These are phyloP conservation scores for Dasyprocta punctata DNA, from an alignment of 2,113 vertebrate species.

Conservation along the genomic window DNA sequence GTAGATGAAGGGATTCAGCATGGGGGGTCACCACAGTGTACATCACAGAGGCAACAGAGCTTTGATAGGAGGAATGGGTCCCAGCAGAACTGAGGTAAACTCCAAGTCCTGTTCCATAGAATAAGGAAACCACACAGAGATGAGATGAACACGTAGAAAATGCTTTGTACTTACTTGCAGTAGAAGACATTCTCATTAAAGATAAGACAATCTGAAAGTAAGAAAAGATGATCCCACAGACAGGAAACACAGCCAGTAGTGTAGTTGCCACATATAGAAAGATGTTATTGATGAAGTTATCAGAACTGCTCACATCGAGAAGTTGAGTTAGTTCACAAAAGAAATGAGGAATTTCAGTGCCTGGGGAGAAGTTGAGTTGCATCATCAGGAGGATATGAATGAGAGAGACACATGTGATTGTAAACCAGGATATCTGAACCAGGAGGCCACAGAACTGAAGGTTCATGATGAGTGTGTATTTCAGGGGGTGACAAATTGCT, in stretches of 20 bases:
- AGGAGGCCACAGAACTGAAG: neutral
- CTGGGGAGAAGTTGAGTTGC: neutral
- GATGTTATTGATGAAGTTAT: neutral
- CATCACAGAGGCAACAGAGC: too few relatives aligned
- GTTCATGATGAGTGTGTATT: constrained; percentile 21
- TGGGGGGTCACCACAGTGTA: too few relatives aligned
- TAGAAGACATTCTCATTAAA: neutral
- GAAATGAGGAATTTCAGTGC: constrained; percentile 24
- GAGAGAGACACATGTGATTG: neutral
- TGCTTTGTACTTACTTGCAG: neutral
- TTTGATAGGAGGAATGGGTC: too few relatives aligned
- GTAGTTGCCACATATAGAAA: too few relatives aligned
- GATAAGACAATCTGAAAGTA: constrained; percentile 46
- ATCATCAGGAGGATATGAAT: neutral
- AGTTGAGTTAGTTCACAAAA: neutral
- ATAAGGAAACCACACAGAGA: too few relatives aligned
- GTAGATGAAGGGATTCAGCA: too few relatives aligned
- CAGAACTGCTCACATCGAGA: constrained; percentile 16
- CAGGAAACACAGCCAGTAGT: neutral
- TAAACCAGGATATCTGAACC: neutral
- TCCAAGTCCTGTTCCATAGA: too few relatives aligned
- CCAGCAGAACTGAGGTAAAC: too few relatives aligned
- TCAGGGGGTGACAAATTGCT: constrained; percentile 32
- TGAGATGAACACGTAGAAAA: too few relatives aligned
- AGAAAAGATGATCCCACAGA: constrained; percentile 15